Base-by-base conservation (phyloP, 2,113 vertebrate genomes). In the Glareola pratincola region DNA sequence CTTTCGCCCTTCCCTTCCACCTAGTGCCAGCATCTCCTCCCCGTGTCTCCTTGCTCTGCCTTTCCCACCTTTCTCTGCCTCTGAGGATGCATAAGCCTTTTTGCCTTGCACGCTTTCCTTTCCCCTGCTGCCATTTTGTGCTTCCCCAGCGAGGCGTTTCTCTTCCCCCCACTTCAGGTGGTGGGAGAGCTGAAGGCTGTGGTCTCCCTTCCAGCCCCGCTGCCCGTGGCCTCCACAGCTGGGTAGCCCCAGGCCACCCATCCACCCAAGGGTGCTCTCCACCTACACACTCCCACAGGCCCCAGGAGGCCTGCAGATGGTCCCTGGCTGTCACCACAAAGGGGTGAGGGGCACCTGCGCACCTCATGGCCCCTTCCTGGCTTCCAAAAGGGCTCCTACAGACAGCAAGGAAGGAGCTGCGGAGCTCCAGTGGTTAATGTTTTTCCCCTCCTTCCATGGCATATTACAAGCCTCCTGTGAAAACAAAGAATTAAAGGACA, bases 281-380 rank as follows among this genome's bases (percentile, higher is more conserved):
- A 72, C 6, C 5, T 7, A 23, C 51, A 23, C 3, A 3, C 8
- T 71, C 14, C 34, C 1, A 0, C 24, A 57, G 53, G 37, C 39
- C 29, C 59, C 74, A 50, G 47, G 34, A 62, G 37, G 6, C 12
- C 37, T 3, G 0, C 1, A 11, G 27, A 13, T 8, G 5, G 4
- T 43, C 54, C n/a, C 57, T 5, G 3, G 17, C 23, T 45, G 30
- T 51, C 59, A 80, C 36, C 3, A 3, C 53, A 48, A 80, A 92
- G 37, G 54, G 3, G 1, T 0, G 0, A 84, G 37, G 24, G 19
- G 13, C 19, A 66, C 34, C 23, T 2, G 1, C 3, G 7, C 1
- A 0, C n/a, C 19, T 36, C 14, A 3, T 37, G 32, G 9, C 7
- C 27, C n/a, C 39, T 75, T 82, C 30, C 60, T 64, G 30, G 29